These are phyloP conservation scores for Eudyptes chrysolophus DNA, from an alignment of 2,113 vertebrate species.

Conservation along the genomic window DNA sequence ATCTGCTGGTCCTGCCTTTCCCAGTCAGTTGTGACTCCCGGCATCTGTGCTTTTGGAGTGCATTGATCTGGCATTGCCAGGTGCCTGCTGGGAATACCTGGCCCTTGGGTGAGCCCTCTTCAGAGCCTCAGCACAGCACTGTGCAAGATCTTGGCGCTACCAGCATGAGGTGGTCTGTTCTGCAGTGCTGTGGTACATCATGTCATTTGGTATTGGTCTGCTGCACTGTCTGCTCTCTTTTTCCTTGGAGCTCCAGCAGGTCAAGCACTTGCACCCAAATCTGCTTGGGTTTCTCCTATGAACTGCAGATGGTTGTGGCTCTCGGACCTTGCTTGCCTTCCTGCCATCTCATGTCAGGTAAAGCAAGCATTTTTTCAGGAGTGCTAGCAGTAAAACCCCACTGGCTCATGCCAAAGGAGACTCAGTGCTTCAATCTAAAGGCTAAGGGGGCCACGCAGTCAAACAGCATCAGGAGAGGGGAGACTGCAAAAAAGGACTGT, in stretches of 20 bases:
- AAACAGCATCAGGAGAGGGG: neutral
- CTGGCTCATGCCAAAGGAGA: neutral
- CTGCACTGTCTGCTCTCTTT: neutral
- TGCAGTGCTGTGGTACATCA: neutral
- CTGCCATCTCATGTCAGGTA: neutral
- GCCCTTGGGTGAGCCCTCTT: neutral
- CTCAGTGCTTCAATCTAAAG: neutral
- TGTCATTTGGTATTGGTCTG: too few relatives aligned
- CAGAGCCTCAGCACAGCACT: neutral
- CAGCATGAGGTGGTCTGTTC: neutral
- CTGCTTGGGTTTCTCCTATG: neutral
- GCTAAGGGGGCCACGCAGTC: neutral
- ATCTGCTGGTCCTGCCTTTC: neutral
- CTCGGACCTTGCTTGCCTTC: neutral
- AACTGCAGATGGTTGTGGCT: neutral
- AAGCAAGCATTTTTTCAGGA: neutral
- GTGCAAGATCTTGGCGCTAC: neutral
- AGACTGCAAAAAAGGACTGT: neutral
- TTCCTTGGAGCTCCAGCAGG: neutral
- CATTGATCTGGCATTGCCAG: neutral
- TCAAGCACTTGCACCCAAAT: neutral
- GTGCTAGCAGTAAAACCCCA: neutral
- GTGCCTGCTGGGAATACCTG: neutral
- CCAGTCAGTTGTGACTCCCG: neutral
- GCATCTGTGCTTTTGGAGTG: neutral